Conservation (phyloP, 2,888 invertebrate genomes). For the Aethes cnicana region DNA sequence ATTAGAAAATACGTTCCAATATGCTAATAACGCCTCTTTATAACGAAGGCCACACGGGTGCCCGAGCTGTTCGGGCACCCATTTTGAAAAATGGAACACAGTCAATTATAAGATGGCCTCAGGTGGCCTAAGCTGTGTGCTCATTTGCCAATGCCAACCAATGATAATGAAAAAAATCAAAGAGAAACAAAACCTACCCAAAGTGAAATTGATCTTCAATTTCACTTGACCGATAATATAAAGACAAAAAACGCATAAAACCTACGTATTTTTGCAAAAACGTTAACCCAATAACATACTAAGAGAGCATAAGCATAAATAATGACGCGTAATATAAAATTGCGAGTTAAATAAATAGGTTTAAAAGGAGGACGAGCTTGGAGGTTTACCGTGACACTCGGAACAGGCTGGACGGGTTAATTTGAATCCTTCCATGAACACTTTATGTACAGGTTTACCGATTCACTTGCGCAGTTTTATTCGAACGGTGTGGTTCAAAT, state of each 20-base stretch:
- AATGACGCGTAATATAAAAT: conserved; percentile 22
- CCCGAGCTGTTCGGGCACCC: no score
- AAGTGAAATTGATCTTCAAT: no score
- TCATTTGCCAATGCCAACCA: no score
- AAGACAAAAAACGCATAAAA: neutral
- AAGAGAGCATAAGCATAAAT: conserved; percentile 28
- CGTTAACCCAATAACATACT: conserved; percentile 27
- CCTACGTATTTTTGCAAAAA: conserved; percentile 26
- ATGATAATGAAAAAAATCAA: no score
- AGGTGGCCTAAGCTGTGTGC: no score
- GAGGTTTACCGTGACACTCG: conserved; percentile 37
- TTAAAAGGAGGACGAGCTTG: conserved; percentile 30
- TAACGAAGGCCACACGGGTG: no score
- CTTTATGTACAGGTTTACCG: conserved; percentile 24
- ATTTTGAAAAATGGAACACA: no score
- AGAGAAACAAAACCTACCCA: no score
- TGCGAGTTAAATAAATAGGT: conserved; percentile 27
- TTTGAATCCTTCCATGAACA: conserved; percentile 38
- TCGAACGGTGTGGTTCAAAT: neutral
- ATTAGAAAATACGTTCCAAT: no score
- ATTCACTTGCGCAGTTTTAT: neutral
- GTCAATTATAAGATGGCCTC: no score
- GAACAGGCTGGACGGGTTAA: conserved; percentile 43
- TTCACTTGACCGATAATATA: neutral
- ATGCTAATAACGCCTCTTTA: no score